Evolutionary conservation across 2,113 vertebrate genomes (phyloP).

Genomic region (Forbesichthys agassizii): DNA sequence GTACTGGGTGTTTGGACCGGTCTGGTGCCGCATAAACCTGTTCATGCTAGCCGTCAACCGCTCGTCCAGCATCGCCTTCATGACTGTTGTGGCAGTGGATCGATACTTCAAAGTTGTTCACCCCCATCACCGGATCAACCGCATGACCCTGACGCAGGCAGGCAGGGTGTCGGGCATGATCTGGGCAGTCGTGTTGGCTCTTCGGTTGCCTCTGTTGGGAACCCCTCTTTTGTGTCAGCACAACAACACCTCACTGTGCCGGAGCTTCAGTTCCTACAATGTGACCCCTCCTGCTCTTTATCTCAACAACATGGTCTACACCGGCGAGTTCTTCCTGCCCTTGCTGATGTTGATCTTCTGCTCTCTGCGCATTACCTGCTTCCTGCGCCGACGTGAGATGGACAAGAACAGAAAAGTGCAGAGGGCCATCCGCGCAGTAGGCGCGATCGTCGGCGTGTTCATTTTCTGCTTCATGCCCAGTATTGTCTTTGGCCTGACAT

Average conservation of each 20-base stretch:
- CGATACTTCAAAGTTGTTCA: constrained; percentile 72
- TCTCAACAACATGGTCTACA: constrained; percentile 42
- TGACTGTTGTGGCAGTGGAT: constrained; percentile 62
- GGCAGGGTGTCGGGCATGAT: constrained; percentile 16
- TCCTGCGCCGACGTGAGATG: constrained; percentile 16
- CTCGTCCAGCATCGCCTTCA: constrained; percentile 68
- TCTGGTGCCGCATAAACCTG: constrained; percentile 58
- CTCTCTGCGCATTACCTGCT: constrained; percentile 42
- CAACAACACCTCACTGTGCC: constrained; percentile 41
- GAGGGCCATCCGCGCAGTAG: constrained; percentile 47
- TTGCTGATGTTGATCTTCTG: constrained; percentile 59
- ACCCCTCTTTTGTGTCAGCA: neutral
- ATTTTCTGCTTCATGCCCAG: constrained; percentile 68
- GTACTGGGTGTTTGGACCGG: constrained; percentile 45
- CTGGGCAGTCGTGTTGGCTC: constrained; percentile 51
- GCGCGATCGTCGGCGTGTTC: constrained; percentile 51
- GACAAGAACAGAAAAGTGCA: constrained; percentile 19
- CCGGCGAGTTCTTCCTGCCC: constrained; percentile 58
- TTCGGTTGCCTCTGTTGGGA: constrained; percentile 59
- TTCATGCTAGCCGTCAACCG: constrained; percentile 67
- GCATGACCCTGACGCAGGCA: constrained; percentile 15
- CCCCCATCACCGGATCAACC: constrained; percentile 59
- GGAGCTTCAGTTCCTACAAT: constrained; percentile 45
- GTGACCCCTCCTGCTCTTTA: neutral
- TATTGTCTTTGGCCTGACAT: constrained; percentile 47